phyloP scores from a whole-genome alignment of 2,113 vertebrate species.

The Globicephala melas region DNA sequence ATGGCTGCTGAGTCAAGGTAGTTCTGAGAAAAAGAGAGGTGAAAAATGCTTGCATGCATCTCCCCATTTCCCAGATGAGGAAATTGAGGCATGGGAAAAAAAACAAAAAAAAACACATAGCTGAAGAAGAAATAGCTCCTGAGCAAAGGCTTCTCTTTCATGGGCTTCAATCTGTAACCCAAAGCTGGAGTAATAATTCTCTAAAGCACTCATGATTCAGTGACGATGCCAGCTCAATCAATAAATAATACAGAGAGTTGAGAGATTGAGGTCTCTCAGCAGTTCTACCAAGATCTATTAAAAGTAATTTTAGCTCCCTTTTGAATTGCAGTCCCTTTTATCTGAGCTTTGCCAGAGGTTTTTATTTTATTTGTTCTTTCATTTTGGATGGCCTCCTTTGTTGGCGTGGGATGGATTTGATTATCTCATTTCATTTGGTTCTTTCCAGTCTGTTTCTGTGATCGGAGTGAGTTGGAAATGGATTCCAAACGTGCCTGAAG shows the following conservation, averaged over 20 bases:
- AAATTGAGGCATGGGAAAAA: neutral
- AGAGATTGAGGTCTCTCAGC: conserved; percentile 41
- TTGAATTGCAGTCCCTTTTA: conserved; percentile 32
- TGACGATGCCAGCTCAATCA: neutral
- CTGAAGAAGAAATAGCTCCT: neutral
- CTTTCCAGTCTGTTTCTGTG: conserved; percentile 29
- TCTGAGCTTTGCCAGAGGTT: conserved; percentile 35
- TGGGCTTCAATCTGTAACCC: neutral
- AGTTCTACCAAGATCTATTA: conserved; percentile 56
- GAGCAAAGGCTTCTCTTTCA: neutral
- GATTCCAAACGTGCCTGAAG: neutral
- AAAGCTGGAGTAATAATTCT: neutral
- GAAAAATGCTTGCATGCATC: neutral
- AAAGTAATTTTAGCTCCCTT: conserved; percentile 60
- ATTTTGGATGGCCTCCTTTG: conserved; percentile 53
- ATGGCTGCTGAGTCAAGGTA: neutral
- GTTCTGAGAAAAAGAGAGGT: neutral
- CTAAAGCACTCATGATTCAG: neutral
- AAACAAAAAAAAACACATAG: neutral
- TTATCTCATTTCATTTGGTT: conserved; percentile 55
- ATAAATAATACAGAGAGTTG: conserved; percentile 53
- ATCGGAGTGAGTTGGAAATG: neutral
- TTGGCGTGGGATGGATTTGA: conserved; percentile 28
- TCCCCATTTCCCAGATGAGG: neutral
- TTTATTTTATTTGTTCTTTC: conserved; percentile 62